Evolutionary conservation across 2,888 invertebrate species (phyloP).

Genomic region (Thumatha senex): DNA sequence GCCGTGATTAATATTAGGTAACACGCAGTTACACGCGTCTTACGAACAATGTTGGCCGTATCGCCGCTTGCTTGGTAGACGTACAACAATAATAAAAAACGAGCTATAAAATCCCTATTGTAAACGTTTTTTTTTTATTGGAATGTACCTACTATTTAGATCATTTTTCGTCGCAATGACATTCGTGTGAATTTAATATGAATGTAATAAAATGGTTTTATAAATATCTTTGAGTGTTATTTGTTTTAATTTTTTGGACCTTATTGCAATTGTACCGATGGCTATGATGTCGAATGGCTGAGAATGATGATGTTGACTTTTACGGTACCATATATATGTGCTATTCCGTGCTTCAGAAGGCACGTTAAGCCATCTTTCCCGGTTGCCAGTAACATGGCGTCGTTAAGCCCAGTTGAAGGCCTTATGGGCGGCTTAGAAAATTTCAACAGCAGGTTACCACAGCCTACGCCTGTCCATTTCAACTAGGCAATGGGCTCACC

Average conservation of each 20-base stretch:
- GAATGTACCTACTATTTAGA: conserved; percentile 26
- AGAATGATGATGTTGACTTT: no score
- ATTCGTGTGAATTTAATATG: conserved; percentile 56
- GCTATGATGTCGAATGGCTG: no score
- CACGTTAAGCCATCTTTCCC: no score
- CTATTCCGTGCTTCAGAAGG: no score
- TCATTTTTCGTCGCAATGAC: conserved; percentile 26
- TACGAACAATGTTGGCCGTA: conserved; percentile 19
- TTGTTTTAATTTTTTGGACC: not conserved
- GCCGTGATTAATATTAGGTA: conserved; percentile 12
- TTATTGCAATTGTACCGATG: no score
- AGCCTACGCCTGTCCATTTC: no score
- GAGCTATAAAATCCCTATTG: conserved; percentile 23
- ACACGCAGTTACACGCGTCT: conserved; percentile 16
- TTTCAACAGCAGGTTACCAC: no score
- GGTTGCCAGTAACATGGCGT: no score
- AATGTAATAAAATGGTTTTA: conserved; percentile 60
- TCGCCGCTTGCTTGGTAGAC: conserved; percentile 50
- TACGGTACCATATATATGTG: no score
- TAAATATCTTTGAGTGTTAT: conserved; percentile 32
- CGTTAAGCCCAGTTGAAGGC: no score
- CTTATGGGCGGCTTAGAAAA: no score
- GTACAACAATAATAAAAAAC: conserved; percentile 15
- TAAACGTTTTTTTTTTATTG: conserved; percentile 10
- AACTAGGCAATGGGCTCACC: no score